Evolutionary conservation across 1,140 invertebrate genomes (phyloP).

Genomic region (Sminthurinus signatus): DNA sequence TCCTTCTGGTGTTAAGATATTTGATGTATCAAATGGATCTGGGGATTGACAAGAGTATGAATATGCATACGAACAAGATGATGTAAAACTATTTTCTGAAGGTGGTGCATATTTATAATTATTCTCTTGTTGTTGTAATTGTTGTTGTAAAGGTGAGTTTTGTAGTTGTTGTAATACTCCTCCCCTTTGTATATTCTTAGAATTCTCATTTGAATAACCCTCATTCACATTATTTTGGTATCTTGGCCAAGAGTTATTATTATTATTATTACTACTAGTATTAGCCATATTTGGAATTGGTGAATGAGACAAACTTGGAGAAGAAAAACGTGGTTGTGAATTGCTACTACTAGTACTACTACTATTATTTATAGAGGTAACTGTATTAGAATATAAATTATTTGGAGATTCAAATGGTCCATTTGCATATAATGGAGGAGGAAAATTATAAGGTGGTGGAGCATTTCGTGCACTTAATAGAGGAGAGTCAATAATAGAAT

Average conservation of each 20-base stretch:
- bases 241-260: slow-evolving; percentile 1
- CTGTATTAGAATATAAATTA: background rate
- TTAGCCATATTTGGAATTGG: background rate
- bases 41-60: slow-evolving; percentile 13
- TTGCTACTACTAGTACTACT: no score
- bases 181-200: no score
- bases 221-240: background rate
- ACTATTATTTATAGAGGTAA: no score
- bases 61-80: background rate
- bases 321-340: background rate
- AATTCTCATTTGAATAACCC: no score
- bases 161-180: no score
- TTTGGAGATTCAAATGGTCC: slow-evolving; percentile 5
- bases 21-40: slow-evolving; percentile 41
- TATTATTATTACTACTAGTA: background rate
- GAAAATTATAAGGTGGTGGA: slow-evolving; percentile 12
- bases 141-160: no score
- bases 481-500: no score
- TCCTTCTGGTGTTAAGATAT: slow-evolving; percentile 23
- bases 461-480: no score
- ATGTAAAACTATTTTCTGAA: background rate
- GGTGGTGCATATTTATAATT: background rate
- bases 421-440: background rate
- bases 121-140: no score
- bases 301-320: background rate